These are phyloP conservation scores for Scleropages formosus DNA, from an alignment of 2,797 vertebrate species.

Conservation along the genomic window DNA sequence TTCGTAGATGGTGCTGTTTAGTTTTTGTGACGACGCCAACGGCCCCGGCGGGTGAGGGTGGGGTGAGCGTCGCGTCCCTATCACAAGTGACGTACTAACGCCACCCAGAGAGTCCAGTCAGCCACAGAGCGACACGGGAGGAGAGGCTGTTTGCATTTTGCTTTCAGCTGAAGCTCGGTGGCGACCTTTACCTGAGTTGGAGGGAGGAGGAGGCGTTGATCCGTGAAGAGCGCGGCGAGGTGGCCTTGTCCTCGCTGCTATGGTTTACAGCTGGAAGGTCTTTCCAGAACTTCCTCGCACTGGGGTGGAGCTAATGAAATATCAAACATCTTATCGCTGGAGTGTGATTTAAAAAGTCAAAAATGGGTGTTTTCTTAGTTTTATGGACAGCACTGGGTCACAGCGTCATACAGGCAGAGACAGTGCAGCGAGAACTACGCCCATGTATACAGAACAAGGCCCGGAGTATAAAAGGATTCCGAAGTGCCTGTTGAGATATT, in stretches of 20 bases:
- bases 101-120: conserved; percentile 1
- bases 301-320: too few relatives aligned
- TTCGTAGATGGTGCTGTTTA: conserved; percentile 25
- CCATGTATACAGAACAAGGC: too few relatives aligned
- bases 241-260: too few relatives aligned
- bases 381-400: too few relatives aligned
- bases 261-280: not conserved
- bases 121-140: not conserved
- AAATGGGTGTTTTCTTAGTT: too few relatives aligned
- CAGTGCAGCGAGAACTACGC: too few relatives aligned
- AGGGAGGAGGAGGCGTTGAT: not conserved
- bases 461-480: too few relatives aligned
- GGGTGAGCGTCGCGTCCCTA: not conserved
- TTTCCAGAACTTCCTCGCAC: not conserved
- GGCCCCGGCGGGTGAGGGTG: conserved; percentile 2
- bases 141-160: not conserved
- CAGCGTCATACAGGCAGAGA: too few relatives aligned
- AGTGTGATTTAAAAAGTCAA: too few relatives aligned
- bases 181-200: not conserved
- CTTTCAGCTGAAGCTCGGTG: not conserved
- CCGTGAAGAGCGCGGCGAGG: not conserved
- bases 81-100: not conserved
- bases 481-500: too few relatives aligned
- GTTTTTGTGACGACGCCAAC: conserved; percentile 22
- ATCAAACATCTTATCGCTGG: too few relatives aligned